A percentile compares a stretch with the other conserved stretches of the same genome.
These are phyloP conservation scores for Ptychoptera contaminata DNA, from an alignment of 2,888 invertebrate genomes.

Conservation along the genomic window DNA sequence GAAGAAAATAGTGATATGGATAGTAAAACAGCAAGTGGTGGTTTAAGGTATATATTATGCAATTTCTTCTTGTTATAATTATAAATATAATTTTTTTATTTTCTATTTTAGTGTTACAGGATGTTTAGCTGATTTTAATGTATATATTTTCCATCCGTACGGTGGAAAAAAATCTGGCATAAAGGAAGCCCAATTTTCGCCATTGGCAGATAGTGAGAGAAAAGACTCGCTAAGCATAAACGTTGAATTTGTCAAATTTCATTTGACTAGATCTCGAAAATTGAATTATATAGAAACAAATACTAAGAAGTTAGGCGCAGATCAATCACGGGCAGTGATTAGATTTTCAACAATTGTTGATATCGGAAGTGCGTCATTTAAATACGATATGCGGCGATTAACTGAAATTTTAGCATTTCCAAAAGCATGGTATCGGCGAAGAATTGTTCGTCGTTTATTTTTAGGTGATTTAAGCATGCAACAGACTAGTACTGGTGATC, in stretches of 20 bases:
- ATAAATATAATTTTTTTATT: slow-evolving; percentile 52
- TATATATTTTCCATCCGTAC: slow-evolving; percentile 97
- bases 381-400: slow-evolving; percentile 94
- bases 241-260: slow-evolving; percentile 94
- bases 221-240: slow-evolving; percentile 93
- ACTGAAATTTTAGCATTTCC: slow-evolving; percentile 96
- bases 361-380: slow-evolving; percentile 91
- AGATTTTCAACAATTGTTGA: slow-evolving; percentile 88
- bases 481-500: slow-evolving; percentile 11
- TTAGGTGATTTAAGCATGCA: slow-evolving; percentile 75
- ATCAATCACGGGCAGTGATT: slow-evolving; percentile 73
- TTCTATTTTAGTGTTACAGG: slow-evolving; percentile 71
- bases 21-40: slow-evolving; percentile 23
- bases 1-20: slow-evolving; percentile 24
- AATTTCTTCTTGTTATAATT: too few relatives aligned
- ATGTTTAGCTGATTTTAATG: slow-evolving; percentile 90
- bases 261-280: slow-evolving; percentile 80
- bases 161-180: slow-evolving; percentile 71
- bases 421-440: slow-evolving; percentile 94
- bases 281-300: slow-evolving; percentile 50
- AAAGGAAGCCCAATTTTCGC: slow-evolving; percentile 75
- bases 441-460: slow-evolving; percentile 82
- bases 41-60: slow-evolving; percentile 17
- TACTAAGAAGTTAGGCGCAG: slow-evolving; percentile 32
- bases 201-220: slow-evolving; percentile 71